These are phyloP conservation scores for Latrodectus geometricus DNA, from an alignment of 1,140 invertebrate genomes.

Conservation along the genomic window DNA sequence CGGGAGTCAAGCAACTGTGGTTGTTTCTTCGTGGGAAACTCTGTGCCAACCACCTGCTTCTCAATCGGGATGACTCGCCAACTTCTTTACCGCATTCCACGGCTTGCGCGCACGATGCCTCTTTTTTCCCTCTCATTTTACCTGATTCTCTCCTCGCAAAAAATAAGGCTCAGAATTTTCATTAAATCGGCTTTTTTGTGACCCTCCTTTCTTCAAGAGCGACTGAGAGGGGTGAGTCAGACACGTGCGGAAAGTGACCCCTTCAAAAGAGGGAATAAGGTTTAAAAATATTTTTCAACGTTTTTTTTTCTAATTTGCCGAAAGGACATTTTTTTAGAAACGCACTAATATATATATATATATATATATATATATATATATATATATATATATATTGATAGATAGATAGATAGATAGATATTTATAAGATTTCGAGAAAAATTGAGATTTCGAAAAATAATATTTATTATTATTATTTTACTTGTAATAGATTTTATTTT, in stretches of 20 bases:
- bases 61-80: neutral
- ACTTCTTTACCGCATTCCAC: neutral
- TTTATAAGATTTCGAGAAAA: too few species aligned
- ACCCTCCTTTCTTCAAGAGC: neutral
- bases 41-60: neutral
- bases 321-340: too few species aligned
- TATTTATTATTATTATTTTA: too few species aligned
- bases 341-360: too few species aligned
- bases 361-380: too few species aligned
- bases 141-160: too few species aligned
- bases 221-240: neutral
- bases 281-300: neutral
- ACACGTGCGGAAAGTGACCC: neutral
- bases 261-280: neutral
- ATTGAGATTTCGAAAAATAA: too few species aligned
- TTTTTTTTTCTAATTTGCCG: neutral
- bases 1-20: neutral
- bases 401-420: too few species aligned
- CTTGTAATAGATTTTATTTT: too few species aligned
- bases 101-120: neutral
- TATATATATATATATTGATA: too few species aligned
- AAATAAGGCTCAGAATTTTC: too few species aligned
- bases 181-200: neutral
- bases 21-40: neutral
- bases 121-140: neutral